Evolutionary conservation across 1,140 invertebrate genomes (phyloP).

Genomic region (Phymastichus coffea): DNA sequence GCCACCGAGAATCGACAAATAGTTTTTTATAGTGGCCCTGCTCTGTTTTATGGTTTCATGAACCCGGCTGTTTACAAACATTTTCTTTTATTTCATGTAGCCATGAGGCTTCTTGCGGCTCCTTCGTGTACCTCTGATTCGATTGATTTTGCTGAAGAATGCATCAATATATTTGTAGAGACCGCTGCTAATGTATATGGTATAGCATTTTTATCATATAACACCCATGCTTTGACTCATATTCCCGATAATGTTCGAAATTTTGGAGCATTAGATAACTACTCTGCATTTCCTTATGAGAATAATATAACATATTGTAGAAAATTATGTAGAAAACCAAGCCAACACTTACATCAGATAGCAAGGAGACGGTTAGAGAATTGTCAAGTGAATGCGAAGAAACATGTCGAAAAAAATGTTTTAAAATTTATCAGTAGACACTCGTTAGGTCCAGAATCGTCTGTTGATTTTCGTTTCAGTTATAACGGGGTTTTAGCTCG

Average conservation of each 20-base stretch:
- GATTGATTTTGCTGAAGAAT: too few relatives aligned
- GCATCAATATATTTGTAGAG: constrained; percentile 21
- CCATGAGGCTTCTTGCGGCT: constrained; percentile 12
- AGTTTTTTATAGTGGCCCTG: constrained; percentile 20
- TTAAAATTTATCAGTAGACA: not conserved
- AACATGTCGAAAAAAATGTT: not conserved
- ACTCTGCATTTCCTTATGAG: too few relatives aligned
- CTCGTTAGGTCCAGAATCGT: too few relatives aligned
- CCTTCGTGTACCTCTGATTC: not conserved
- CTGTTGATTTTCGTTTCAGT: too few relatives aligned
- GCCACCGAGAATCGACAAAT: constrained; percentile 27
- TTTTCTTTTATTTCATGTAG: constrained; percentile 17
- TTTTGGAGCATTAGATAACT: too few relatives aligned
- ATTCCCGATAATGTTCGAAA: too few relatives aligned
- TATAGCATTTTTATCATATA: constrained; percentile 15
- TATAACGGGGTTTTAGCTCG: too few relatives aligned
- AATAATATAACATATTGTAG: too few relatives aligned
- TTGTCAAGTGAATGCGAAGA: not conserved
- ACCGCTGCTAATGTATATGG: constrained; percentile 12
- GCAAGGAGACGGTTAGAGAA: not conserved
- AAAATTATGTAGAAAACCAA: constrained; percentile 13
- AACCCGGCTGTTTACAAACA: too few relatives aligned
- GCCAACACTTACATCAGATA: constrained; percentile 25
- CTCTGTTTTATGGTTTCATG: constrained; percentile 12
- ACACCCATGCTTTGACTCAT: too few relatives aligned